Base-by-base conservation (phyloP, 2,113 vertebrate species). In the Chloropsis cyanopogon region DNA sequence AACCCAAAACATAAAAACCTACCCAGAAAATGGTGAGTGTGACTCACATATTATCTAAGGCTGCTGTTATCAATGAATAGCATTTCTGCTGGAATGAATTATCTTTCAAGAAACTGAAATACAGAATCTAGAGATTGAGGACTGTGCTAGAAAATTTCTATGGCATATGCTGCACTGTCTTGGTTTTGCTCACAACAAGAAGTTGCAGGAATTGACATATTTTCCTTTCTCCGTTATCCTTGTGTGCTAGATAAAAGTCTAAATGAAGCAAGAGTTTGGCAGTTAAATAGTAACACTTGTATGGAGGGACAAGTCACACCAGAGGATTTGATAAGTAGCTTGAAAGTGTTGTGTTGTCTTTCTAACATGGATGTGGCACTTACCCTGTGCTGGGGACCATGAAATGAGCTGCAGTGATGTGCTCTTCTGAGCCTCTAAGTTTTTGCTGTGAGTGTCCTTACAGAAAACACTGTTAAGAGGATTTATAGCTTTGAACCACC, bases 371-470 rank as follows among this genome's bases (percentile, higher is more conserved):
- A 1, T 18, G 6, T 21, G 22, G 46, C 64, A 50, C 16, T 87
- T 41, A 11, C 4, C n/a, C 50, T 1, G 1, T 49, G 53, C 41
- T 69, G 59, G 53, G 52, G 18, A 28, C 13, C 28, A 1, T 0
- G 3, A 70, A 37, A 11, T 59, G 31, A 37, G 5, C 61, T 61
- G 35, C 14, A 15, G 11, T 20, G 50, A 15, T 46, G 28, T 20
- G 82, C 42, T 66, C 11, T 19, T 68, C 24, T 18, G 29, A 80
- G 44, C 57, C 53, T 39, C 12, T 35, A 4, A n/a, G 52, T 12
- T 79, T 89, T 29, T 85, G 28, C 35, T 0, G 2, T 5, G 59
- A 61, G n/a, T 8, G 10, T 79, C 49, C 37, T 91, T 46, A 25
- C 25, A 49, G 56, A 52, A 91, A 53, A 49, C 23, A 14, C 17